Evolutionary conservation across 2,113 vertebrate genomes (phyloP).

Genomic region (Suricata suricatta): DNA sequence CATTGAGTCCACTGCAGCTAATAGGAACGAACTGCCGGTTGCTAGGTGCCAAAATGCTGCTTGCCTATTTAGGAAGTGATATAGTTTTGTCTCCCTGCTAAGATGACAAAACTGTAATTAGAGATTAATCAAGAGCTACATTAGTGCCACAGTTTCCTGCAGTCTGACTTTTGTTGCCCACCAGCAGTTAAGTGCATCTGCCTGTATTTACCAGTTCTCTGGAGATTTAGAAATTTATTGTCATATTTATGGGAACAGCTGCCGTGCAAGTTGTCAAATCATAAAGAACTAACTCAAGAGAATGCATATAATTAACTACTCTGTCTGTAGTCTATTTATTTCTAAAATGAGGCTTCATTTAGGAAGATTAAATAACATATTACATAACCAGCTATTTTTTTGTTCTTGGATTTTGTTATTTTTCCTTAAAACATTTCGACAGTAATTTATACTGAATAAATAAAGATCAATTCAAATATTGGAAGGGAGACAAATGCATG

Average conservation of each 20-base stretch:
- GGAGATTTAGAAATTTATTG: conserved; percentile 89
- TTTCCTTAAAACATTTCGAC: conserved; percentile 35
- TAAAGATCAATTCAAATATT: conserved; percentile 31
- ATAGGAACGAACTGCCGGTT: conserved; percentile 89
- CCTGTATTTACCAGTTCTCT: conserved; percentile 86
- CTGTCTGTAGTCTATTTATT: conserved; percentile 72
- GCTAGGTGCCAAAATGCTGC: conserved; percentile 92
- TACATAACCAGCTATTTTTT: not conserved
- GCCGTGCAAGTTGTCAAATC: conserved; percentile 82
- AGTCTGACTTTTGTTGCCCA: conserved; percentile 86
- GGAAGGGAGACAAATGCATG: not conserved
- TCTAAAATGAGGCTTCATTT: conserved; percentile 58
- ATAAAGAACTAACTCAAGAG: conserved; percentile 80
- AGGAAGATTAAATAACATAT: conserved; percentile 49
- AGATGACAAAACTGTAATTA: conserved; percentile 95
- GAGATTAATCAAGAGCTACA: conserved; percentile 94
- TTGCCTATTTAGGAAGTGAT: conserved; percentile 90
- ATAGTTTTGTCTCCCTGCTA: conserved; percentile 93
- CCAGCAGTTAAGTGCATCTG: conserved; percentile 90
- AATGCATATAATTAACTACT: conserved; percentile 79
- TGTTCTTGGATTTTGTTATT: conserved; percentile 43
- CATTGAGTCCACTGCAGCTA: conserved; percentile 85
- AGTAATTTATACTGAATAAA: conserved; percentile 2
- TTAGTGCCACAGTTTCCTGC: conserved; percentile 88
- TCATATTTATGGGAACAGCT: conserved; percentile 86